A percentile compares a stretch with the other conserved stretches of the same genome.
phyloP scores from a whole-genome alignment of 1,140 invertebrate genomes.

The Ceratosolen solmsi region DNA sequence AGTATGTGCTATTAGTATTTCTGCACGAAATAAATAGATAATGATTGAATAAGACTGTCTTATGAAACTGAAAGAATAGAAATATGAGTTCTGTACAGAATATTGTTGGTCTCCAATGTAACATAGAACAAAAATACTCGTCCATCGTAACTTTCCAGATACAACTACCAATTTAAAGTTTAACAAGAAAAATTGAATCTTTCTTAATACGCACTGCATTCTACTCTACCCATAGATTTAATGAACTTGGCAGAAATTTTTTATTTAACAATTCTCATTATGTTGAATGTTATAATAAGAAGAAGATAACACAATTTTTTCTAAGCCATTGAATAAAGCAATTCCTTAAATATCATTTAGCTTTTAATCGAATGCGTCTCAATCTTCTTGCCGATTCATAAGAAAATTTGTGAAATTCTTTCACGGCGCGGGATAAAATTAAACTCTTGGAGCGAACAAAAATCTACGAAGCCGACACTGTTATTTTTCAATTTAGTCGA shows the following conservation, averaged over 20 bases:
- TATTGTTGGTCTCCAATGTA: not conserved
- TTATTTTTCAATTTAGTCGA: constrained; percentile 52
- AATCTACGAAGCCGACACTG: constrained; percentile 28
- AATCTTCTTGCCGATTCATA: not conserved
- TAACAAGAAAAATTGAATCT: not conserved
- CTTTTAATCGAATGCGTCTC: constrained; percentile 34
- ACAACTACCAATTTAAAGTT: not conserved
- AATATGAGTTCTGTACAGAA: too few species aligned
- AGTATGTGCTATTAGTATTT: too few species aligned
- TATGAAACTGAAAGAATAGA: too few species aligned
- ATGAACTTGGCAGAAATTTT: not conserved
- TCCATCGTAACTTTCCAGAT: too few species aligned
- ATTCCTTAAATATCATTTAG: not conserved
- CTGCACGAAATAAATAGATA: too few species aligned
- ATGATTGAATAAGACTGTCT: too few species aligned
- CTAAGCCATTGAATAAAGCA: not conserved
- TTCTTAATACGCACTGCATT: not conserved
- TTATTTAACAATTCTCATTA: not conserved
- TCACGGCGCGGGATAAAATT: constrained; percentile 28
- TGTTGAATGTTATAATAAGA: not conserved
- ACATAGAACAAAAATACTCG: not conserved
- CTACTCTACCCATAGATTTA: too few species aligned
- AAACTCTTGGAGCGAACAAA: constrained; percentile 35
- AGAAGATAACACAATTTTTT: not conserved
- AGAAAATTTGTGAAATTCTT: constrained; percentile 28